Conservation (phyloP, 2,888 invertebrate genomes). For the Eledona agricola region DNA sequence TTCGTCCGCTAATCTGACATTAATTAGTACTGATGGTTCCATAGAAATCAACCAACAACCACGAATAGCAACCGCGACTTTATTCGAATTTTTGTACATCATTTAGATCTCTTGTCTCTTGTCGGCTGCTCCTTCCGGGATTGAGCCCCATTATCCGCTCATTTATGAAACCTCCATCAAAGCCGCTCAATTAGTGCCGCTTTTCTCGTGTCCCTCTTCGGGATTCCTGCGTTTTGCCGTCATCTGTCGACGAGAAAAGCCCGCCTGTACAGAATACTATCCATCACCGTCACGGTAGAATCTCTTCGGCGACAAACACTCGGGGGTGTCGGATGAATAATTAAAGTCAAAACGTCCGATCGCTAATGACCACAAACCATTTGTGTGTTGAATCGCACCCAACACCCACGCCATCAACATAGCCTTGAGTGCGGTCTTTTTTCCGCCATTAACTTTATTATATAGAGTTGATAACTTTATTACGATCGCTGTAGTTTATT, state of each 20-base stretch:
- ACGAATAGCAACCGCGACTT: too few species aligned
- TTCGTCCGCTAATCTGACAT: too few species aligned
- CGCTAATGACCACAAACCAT: constrained; percentile 29
- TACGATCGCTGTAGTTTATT: constrained; percentile 29
- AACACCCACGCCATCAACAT: constrained; percentile 13
- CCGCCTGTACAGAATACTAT: constrained; percentile 11
- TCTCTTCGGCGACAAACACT: constrained; percentile 18
- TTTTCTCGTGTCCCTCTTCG: constrained; percentile 3
- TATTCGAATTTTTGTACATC: too few species aligned
- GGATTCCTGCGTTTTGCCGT: constrained; percentile 14
- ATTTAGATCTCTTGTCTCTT: too few species aligned
- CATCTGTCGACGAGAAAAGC: constrained; percentile 21
- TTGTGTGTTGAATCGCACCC: constrained; percentile 18
- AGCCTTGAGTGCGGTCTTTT: constrained; percentile 15
- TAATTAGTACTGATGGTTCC: too few species aligned
- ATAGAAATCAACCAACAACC: too few species aligned
- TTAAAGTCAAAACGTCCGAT: constrained; percentile 15
- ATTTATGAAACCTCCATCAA: constrained; percentile 15
- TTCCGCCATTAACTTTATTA: constrained; percentile 15
- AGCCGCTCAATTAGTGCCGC: constrained; percentile 18
- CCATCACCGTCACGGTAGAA: constrained; percentile 27
- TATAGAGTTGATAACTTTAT: constrained; percentile 33
- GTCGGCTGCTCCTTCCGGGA: too few species aligned
- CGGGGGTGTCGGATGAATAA: constrained; percentile 26
- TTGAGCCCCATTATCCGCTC: too few species aligned